Base-by-base conservation (phyloP, 2,797 vertebrate genomes). In the Pipistrellus pygmaeus region DNA sequence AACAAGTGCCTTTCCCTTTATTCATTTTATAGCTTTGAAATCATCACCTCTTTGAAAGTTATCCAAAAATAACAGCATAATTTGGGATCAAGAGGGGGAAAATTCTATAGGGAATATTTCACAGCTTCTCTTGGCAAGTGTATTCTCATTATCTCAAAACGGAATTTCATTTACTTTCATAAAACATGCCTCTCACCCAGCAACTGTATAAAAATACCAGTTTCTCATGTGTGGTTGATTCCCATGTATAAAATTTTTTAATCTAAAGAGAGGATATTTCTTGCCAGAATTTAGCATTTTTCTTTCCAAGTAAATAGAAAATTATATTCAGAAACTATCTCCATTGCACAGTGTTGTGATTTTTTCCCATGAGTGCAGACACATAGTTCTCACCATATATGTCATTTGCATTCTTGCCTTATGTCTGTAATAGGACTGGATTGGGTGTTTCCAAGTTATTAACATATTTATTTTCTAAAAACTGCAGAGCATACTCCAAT, bases 61-160 rank as follows among this genome's bases (percentile, higher is more conserved):
- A 89, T 91, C 66, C 90, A 94, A 94, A 95, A 93, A 76, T 87
- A 93, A 86, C 91, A 89, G 38, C 18, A 85, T 88, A 78, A 91
- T 53, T 48, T 23, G 75, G 14, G n/a, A 92, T 60, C 46, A 82
- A 93, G 23, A 66, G 30, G 15, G 18, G 11, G 8, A 66, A 91
- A 64, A 81, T 85, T 80, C 77, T 86, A 25, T 35, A 62, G 41
- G n/a, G n/a, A 93, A 73, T 73, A 88, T 86, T 90, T 95, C 57
- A 75, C 35, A 72, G 10, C 55, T 88, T 95, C 30, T 64, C 35
- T 64, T 94, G 69, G 71, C 27, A 96, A 93, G 66, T 60, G 3
- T 69, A 51, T 78, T 96, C 78, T 95, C 48, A 80, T 94, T 85
- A 88, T 85, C 57, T 88, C 0, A 20, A 93, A 71, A 86, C 10